These are phyloP conservation scores for Melanaphis sacchari DNA, from an alignment of 1,140 invertebrate species.

Conservation along the genomic window DNA sequence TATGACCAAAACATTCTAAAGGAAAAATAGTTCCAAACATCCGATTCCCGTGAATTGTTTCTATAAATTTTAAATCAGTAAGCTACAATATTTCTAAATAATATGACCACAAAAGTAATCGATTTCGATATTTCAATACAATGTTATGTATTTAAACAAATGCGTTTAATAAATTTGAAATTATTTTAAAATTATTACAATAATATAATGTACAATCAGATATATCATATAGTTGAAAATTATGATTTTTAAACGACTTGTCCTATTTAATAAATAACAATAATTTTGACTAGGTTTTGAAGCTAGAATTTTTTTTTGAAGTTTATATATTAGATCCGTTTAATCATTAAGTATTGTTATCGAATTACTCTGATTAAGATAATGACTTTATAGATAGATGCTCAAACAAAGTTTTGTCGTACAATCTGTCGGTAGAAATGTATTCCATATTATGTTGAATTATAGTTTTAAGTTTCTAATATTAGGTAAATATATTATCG, in stretches of 20 bases:
- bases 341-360: neutral
- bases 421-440: neutral
- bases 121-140: no score
- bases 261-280: neutral
- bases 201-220: neutral
- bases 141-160: no score
- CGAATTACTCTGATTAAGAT: neutral
- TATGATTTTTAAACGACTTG: neutral
- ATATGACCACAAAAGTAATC: no score
- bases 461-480: neutral
- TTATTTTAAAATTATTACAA: neutral
- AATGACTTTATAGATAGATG: neutral
- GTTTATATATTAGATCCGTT: neutral
- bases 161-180: no score
- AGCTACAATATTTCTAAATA: no score
- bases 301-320: neutral
- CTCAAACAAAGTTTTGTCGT: neutral
- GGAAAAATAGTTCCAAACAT: no score
- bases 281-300: neutral
- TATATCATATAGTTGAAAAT: neutral
- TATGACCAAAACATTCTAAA: no score
- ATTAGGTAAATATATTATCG: constrained; percentile 8
- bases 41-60: no score
- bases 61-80: no score
- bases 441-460: neutral